Base-by-base conservation (phyloP, 2,888 invertebrate genomes). In the Macrosiphum euphorbiae region DNA sequence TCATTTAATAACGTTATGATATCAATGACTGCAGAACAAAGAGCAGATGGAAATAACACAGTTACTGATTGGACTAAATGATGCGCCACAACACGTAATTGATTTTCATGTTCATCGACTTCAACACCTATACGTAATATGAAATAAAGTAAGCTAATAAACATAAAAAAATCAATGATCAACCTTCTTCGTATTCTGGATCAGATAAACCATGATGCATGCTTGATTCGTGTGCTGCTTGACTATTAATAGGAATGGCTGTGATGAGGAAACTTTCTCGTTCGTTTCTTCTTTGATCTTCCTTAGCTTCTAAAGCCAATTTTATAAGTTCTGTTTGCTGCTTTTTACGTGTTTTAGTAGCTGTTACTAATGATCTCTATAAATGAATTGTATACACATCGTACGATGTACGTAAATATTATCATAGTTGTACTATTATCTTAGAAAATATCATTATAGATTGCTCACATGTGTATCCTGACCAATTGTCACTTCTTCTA, bases 281-380 rank as follows among this genome's bases (percentile, higher is more conserved):
- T 95, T 99, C 99, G n/a, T 98, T 98, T 16, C 99, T 96, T 95
- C 98, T 98, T 95, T 99, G 98, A 95, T 99, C 99, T 95, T 99
- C 99, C 95, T 99, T 98, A 85, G 99, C 99, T 95, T 99, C 98
- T 41, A 99, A 96, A 26, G 99, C 99, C 96, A 98, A 97, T 95
- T 99, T 98, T 94, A 99, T 99, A 94, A 99, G 97, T 96, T 99
- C 99, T 44, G 99, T 99, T 96, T 99, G 99, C 96, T 99, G 99
- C 96, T 99, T 99, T 96, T 99, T 98, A 44, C 99, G 97, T 0
- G 99, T 99, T 96, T 99, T 99, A 0, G 99, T 99, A 24, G 99
- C 99, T 52, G 99, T 99, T 89, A 99, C 99, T 95, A 99, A 96
- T 13, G 99, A 98, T 95, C 98, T 97, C 98, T 98, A 96, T 44